A percentile compares a stretch with the other conserved stretches of the same genome.
Conservation (phyloP, 2,797 vertebrate species). For the Rhyacichthys aspro region DNA sequence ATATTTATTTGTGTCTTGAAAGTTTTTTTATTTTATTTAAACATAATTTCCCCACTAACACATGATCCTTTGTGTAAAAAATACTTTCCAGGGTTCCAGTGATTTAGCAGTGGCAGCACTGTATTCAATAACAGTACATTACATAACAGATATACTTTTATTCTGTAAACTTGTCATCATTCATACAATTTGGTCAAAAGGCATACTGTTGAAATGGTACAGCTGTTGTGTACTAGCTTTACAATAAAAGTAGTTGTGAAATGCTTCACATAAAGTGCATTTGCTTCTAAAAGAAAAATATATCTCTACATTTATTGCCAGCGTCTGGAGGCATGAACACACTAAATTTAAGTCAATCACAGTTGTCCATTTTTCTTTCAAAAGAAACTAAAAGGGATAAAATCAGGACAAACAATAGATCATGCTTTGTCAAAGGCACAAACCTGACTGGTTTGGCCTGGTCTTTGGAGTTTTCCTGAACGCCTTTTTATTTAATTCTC, state of each 20-base stretch:
- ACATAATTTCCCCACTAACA: neutral
- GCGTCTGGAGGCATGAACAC: neutral
- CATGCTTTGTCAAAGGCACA: neutral
- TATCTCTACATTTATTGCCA: neutral
- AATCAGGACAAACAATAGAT: constrained; percentile 4
- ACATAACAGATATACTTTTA: constrained; percentile 3
- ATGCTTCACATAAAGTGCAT: constrained; percentile 43
- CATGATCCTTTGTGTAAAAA: neutral
- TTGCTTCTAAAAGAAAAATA: constrained; percentile 3
- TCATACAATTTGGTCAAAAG: constrained; percentile 35
- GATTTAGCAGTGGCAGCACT: too few relatives aligned
- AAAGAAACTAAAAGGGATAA: neutral
- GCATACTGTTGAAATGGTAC: constrained; percentile 24
- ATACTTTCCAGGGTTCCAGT: too few relatives aligned
- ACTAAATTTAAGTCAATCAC: too few relatives aligned
- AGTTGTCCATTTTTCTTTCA: too few relatives aligned
- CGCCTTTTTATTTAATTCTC: neutral
- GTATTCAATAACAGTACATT: neutral
- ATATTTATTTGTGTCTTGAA: constrained; percentile 12
- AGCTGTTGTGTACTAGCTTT: constrained; percentile 9
- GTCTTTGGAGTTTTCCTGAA: constrained; percentile 3
- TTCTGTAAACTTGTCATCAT: neutral
- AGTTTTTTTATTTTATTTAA: constrained; percentile 6
- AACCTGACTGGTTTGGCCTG: neutral
- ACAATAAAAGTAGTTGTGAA: constrained; percentile 10